These are phyloP conservation scores for Phoxinus phoxinus DNA, from an alignment of 2,113 vertebrate genomes.

Conservation along the genomic window DNA sequence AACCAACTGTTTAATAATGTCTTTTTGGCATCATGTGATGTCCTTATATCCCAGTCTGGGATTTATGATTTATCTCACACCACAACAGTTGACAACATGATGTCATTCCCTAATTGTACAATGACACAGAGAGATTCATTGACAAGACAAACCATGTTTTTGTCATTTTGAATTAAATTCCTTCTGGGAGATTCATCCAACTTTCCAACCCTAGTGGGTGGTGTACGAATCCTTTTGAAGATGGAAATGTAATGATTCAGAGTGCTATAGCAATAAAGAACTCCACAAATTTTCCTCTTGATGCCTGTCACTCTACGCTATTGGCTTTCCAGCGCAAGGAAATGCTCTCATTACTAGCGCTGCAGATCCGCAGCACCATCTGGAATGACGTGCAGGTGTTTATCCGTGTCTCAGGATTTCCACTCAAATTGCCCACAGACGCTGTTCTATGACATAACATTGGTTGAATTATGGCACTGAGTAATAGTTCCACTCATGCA, in stretches of 20 bases:
- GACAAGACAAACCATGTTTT: slow-evolving; percentile 10
- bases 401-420: slow-evolving; percentile 48
- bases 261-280: slow-evolving; percentile 24
- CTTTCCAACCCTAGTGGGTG: slow-evolving; percentile 5
- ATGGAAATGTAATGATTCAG: slow-evolving; percentile 19
- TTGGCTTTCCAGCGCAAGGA: not conserved
- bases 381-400: slow-evolving; percentile 35
- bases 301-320: slow-evolving; percentile 3
- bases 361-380: slow-evolving; percentile 5
- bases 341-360: not conserved
- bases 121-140: not conserved
- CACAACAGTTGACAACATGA: not conserved
- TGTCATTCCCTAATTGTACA: slow-evolving; percentile 16
- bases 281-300: not conserved
- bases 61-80: not conserved
- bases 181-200: slow-evolving; percentile 1
- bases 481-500: not conserved
- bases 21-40: not conserved
- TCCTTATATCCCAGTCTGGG: not conserved
- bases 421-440: slow-evolving; percentile 35
- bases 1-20: not conserved
- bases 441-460: slow-evolving; percentile 20
- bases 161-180: not conserved
- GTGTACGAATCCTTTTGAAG: not conserved
- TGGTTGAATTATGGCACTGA: not conserved